Percentiles rank a stretch among this genome's conserved stretches.
Evolutionary conservation across 2,797 vertebrate species (phyloP).

Genomic region (Dallia pectoralis): DNA sequence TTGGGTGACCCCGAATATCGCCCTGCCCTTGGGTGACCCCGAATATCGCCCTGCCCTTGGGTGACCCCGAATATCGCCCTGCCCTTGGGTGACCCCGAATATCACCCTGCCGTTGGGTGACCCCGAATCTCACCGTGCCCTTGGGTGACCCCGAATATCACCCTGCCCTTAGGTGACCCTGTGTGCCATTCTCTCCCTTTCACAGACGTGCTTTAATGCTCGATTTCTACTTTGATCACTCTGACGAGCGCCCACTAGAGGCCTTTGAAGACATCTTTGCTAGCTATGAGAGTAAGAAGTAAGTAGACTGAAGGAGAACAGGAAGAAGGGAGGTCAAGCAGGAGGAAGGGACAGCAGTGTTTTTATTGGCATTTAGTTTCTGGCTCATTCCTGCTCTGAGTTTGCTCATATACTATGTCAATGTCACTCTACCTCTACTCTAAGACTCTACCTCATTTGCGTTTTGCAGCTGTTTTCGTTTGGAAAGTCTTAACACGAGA

Average conservation of each 20-base stretch:
- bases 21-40: too few relatives aligned
- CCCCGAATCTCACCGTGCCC: slow-evolving; percentile 43
- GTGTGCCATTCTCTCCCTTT: slow-evolving; percentile 76
- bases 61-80: too few relatives aligned
- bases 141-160: slow-evolving; percentile 70
- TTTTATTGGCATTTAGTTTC: slow-evolving; percentile 19
- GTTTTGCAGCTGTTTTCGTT: neutral
- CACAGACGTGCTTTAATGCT: slow-evolving; percentile 92
- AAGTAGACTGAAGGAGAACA: slow-evolving; percentile 78
- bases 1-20: too few relatives aligned
- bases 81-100: too few relatives aligned
- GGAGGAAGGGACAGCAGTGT: slow-evolving; percentile 54
- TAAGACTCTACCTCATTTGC: too few relatives aligned
- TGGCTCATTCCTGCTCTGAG: slow-evolving; percentile 47
- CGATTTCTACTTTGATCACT: slow-evolving; percentile 99
- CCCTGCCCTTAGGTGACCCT: slow-evolving; percentile 67
- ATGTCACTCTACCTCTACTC: too few relatives aligned
- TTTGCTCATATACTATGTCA: slow-evolving; percentile 25
- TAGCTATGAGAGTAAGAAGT: slow-evolving; percentile 98
- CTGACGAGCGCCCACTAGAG: slow-evolving; percentile 95
- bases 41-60: too few relatives aligned
- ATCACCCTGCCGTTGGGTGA: too few relatives aligned
- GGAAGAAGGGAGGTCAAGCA: slow-evolving; percentile 62
- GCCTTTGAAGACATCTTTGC: slow-evolving; percentile 98
- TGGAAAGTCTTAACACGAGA: neutral